These are phyloP conservation scores for Desmodus rotundus DNA, from an alignment of 2,113 vertebrate species.

Conservation along the genomic window DNA sequence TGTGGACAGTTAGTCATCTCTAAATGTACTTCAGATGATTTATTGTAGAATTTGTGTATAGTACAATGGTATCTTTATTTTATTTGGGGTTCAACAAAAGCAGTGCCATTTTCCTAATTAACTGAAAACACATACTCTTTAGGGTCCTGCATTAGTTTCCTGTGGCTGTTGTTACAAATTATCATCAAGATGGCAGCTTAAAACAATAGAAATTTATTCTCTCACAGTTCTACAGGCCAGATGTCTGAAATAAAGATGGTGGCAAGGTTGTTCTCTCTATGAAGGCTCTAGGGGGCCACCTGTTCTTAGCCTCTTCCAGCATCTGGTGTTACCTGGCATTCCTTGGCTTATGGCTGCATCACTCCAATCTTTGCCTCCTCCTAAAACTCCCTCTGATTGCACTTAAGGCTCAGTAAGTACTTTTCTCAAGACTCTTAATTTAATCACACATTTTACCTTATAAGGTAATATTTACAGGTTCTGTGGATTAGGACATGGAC, in stretches of 20 bases:
- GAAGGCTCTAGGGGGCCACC: not conserved
- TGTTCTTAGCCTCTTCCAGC: not conserved
- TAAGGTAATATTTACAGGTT: not conserved
- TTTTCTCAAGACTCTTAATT: not conserved
- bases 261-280: not conserved
- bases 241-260: not conserved
- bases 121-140: conserved; percentile 4
- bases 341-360: not conserved
- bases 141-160: not conserved
- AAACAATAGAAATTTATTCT: not conserved
- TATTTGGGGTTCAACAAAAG: not conserved
- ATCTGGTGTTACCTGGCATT: not conserved
- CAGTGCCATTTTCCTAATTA: not conserved
- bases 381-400: not conserved
- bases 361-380: not conserved
- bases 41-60: conserved; percentile 21
- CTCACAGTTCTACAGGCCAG: not conserved
- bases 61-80: not conserved
- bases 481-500: not conserved
- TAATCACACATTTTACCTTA: not conserved
- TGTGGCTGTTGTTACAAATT: not conserved
- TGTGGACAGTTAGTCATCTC: not conserved
- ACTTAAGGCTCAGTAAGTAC: not conserved
- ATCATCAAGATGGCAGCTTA: not conserved
- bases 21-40: not conserved